Percentiles rank a stretch among this genome's conserved stretches.
Conservation (phyloP, 2,888 invertebrate species). For the Euplagia quadripunctaria region DNA sequence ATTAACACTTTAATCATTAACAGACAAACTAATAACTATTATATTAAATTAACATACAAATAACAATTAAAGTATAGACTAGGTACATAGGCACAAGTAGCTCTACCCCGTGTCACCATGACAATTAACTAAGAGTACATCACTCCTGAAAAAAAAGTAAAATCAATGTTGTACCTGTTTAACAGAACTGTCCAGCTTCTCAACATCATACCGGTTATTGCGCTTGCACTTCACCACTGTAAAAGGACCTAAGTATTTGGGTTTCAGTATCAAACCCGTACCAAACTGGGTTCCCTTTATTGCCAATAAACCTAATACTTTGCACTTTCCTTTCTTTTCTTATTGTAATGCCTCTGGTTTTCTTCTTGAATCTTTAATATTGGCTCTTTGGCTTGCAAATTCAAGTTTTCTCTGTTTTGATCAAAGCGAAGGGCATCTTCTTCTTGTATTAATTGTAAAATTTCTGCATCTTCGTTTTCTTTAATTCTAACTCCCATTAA, state of each 20-base stretch:
- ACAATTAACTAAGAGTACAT: too few relatives aligned
- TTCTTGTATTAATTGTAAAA: slow-evolving; percentile 8
- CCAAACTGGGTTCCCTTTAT: slow-evolving; percentile 22
- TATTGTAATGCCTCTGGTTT: slow-evolving; percentile 8
- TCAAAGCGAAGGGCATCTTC: background rate
- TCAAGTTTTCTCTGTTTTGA: background rate
- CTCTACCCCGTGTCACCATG: too few relatives aligned
- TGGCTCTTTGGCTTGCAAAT: slow-evolving; percentile 9
- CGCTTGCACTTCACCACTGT: background rate
- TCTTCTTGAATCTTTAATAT: slow-evolving; percentile 14
- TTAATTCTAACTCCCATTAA: slow-evolving; percentile 40
- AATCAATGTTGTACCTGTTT: too few relatives aligned
- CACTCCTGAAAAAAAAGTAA: too few relatives aligned
- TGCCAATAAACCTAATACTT: background rate
- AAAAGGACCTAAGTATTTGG: slow-evolving; percentile 15
- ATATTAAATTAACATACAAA: too few relatives aligned
- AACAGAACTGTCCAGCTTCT: background rate
- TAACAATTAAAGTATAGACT: too few relatives aligned
- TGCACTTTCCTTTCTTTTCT: background rate
- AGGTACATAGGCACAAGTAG: too few relatives aligned
- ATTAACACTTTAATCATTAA: too few relatives aligned
- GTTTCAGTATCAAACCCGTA: slow-evolving; percentile 7
- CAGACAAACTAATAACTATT: too few relatives aligned
- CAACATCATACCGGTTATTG: slow-evolving; percentile 11
- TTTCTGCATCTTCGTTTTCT: slow-evolving; percentile 26